Evolutionary conservation across 2,888 invertebrate genomes (phyloP), one percentile per base, ranked within the genome.

Genomic region (Hemithea aestivaria): DNA sequence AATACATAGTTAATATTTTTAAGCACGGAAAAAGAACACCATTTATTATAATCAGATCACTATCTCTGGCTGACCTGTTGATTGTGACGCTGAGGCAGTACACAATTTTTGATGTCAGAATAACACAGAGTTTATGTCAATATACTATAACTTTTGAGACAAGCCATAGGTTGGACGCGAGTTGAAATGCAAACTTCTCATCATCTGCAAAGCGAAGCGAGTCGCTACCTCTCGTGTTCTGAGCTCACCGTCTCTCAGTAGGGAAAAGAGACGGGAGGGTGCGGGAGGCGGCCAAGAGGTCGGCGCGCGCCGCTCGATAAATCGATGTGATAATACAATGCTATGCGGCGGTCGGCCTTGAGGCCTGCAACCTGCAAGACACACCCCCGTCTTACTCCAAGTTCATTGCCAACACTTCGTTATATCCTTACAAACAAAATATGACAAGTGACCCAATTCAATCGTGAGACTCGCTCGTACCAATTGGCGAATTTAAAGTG

Each of bases 301-400:
- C 79, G 78, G 83, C 81, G 83, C 80, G 83, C 82, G 83, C 82
- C 81, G 83, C 64, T 84, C 85, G 73, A 84, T 85, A 85, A 84
- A 87, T 85, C 84, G 84, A 84, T 84, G 73, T 70, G 63, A 67
- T 69, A 73, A 75, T 74, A 82, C 73, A 80, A 77, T 74, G 73
- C 66, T 71, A 72, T 76, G 76, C 77, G 76, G 68, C 68, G 66
- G 61, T 57, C 70, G 80, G 73, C 84, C 83, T 84, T 84, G 84
- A 62, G 62, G 65, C 67, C 51, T 82, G 83, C 84, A 83, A 63
- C 59, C 63, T 79, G 78, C 81, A 82, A 78, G 82, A 84, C 84
- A 84, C 84, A 80, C 84, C 84, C 72, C 81, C 81, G 58, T 37
- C 59, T 66, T 58, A 56, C n/a, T 4, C 57, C 82, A 85, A 83